phyloP scores from a whole-genome alignment of 2,797 vertebrate genomes.

The Choloepus didactylus region DNA sequence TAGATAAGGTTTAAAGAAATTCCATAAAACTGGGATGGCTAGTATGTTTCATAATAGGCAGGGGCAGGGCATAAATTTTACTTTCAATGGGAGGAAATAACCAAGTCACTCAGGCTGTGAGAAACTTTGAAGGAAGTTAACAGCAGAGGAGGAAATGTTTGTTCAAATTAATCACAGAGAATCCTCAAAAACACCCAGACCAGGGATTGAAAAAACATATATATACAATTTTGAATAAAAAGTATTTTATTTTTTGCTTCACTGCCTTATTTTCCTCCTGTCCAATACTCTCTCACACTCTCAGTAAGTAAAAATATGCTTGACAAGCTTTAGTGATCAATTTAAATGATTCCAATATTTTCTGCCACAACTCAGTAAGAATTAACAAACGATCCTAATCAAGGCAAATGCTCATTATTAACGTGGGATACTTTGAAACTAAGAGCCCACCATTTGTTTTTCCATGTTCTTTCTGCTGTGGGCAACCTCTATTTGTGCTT shows the following conservation, averaged over 20 bases:
- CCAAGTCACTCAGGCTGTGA: not conserved
- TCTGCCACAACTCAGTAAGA: not conserved
- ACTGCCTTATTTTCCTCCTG: not conserved
- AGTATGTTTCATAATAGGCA: not conserved
- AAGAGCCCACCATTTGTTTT: not conserved
- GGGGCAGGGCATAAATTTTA: not conserved
- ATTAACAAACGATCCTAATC: not conserved
- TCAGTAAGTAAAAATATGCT: too few species aligned
- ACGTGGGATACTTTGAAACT: not conserved
- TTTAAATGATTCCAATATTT: not conserved
- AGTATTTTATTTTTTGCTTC: not conserved
- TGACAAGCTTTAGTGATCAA: not conserved
- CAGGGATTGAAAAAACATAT: not conserved
- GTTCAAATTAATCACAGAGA: not conserved
- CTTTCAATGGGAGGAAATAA: not conserved
- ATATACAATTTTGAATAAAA: not conserved
- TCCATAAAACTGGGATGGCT: not conserved
- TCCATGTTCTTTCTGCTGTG: not conserved
- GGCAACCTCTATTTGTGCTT: not conserved
- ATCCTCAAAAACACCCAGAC: not conserved
- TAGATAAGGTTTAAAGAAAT: not conserved
- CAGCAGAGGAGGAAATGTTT: not conserved
- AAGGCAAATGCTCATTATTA: not conserved
- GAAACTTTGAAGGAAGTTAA: not conserved
- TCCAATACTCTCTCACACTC: too few species aligned